phyloP scores from a whole-genome alignment of 2,797 vertebrate genomes.

The Danio kyathit region DNA sequence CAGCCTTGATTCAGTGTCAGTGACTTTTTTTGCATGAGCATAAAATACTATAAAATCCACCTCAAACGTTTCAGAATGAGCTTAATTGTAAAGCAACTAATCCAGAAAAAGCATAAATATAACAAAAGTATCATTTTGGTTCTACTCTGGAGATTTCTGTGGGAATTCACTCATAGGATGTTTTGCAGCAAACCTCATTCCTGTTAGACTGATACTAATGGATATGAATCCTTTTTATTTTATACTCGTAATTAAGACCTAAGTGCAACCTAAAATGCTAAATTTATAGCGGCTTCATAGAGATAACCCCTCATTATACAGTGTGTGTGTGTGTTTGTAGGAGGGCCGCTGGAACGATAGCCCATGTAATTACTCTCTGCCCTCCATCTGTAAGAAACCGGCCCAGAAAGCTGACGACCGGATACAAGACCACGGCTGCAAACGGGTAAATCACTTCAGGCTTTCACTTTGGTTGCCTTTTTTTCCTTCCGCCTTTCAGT shows the following conservation, averaged over 20 bases:
- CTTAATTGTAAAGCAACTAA: too few species aligned
- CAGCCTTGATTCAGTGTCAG: too few species aligned
- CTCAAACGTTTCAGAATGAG: too few species aligned
- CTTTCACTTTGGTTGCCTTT: background rate
- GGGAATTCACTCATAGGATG: too few species aligned
- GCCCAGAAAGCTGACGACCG: conserved; percentile 85
- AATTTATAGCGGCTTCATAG: conserved; percentile 19
- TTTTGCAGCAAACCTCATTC: background rate
- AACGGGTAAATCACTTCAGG: conserved; percentile 79
- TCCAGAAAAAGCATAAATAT: too few species aligned
- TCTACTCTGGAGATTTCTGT: too few species aligned
- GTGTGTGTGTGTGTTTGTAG: conserved; percentile 72
- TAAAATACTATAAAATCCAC: too few species aligned
- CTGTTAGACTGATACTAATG: background rate
- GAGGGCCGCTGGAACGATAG: conserved; percentile 97
- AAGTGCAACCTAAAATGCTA: background rate
- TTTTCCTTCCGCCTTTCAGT: background rate
- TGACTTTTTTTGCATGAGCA: too few species aligned
- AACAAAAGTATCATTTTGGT: too few species aligned
- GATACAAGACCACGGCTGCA: conserved; percentile 88
- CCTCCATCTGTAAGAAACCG: conserved; percentile 94
- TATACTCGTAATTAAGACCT: conserved; percentile 24
- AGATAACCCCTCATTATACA: conserved; percentile 31
- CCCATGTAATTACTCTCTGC: conserved; percentile 92
- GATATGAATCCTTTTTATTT: conserved; percentile 57